Evolutionary conservation across 2,113 vertebrate species (phyloP).

Genomic region (Mixornis gularis): DNA sequence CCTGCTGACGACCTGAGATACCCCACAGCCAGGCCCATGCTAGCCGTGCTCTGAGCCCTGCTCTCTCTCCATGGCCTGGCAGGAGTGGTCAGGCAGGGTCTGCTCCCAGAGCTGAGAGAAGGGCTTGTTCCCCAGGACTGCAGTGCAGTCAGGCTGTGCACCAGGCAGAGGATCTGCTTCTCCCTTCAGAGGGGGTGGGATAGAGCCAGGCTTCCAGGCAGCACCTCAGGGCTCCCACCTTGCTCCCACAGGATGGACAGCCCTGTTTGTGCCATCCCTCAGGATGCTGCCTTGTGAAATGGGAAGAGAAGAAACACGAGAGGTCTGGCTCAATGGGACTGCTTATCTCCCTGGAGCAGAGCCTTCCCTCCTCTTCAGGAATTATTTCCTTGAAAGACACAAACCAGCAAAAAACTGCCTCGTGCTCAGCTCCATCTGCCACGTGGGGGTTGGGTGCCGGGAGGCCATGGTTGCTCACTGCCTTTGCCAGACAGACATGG

Average conservation of each 20-base stretch:
- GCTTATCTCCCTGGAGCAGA: not conserved
- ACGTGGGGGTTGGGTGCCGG: not conserved
- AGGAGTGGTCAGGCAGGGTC: not conserved
- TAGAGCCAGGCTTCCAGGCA: not conserved
- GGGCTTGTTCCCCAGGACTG: rapidly evolving
- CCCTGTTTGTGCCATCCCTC: not conserved
- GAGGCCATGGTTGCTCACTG: not conserved
- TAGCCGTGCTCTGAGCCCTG: not conserved
- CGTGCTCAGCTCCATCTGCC: slow-evolving; percentile 48
- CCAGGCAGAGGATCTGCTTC: not conserved
- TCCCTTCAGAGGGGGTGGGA: rapidly evolving
- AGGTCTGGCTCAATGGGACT: not conserved
- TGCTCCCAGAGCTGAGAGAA: not conserved
- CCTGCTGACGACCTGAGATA: not conserved
- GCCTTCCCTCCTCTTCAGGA: slow-evolving; percentile 32
- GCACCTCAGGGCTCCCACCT: not conserved
- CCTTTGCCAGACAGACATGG: not conserved
- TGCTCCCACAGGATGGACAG: not conserved
- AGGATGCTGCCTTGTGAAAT: not conserved
- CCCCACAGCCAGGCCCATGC: not conserved
- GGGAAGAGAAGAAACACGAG: not conserved
- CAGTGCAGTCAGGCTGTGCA: not conserved
- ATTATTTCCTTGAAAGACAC: slow-evolving; percentile 53
- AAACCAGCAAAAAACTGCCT: slow-evolving; percentile 4
- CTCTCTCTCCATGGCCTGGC: not conserved